Evolutionary conservation across 2,797 vertebrate genomes (phyloP).

Genomic region (Microctenopoma lineatum): DNA sequence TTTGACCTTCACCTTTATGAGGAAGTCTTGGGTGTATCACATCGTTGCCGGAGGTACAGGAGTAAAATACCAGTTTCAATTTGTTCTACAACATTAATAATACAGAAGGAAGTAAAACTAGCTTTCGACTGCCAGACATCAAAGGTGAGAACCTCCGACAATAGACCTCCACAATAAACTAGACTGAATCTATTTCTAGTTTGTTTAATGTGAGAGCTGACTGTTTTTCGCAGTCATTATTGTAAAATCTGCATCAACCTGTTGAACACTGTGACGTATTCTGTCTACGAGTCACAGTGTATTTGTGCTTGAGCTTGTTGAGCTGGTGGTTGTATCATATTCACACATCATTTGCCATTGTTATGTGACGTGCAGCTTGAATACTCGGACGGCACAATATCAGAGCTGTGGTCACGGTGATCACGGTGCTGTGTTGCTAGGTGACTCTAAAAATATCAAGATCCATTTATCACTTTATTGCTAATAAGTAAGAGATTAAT

Average conservation of each 20-base stretch:
- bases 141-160: constrained; percentile 48
- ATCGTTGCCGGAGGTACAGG: background rate
- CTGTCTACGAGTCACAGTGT: background rate
- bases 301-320: background rate
- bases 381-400: background rate
- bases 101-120: background rate
- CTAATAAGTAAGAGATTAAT: background rate
- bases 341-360: background rate
- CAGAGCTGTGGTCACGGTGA: background rate
- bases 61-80: constrained; percentile 32
- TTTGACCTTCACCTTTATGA: constrained; percentile 66
- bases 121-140: background rate
- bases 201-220: background rate
- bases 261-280: background rate
- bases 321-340: background rate
- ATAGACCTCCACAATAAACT: background rate
- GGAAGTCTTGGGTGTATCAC: constrained; percentile 56
- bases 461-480: constrained; percentile 1
- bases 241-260: background rate
- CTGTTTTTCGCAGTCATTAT: background rate
- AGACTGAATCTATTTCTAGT: background rate
- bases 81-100: constrained; percentile 3
- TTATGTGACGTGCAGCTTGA: background rate
- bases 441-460: background rate
- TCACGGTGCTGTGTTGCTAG: background rate